phyloP scores from a whole-genome alignment of 2,113 vertebrate species.

The Hiodon tergisus region DNA sequence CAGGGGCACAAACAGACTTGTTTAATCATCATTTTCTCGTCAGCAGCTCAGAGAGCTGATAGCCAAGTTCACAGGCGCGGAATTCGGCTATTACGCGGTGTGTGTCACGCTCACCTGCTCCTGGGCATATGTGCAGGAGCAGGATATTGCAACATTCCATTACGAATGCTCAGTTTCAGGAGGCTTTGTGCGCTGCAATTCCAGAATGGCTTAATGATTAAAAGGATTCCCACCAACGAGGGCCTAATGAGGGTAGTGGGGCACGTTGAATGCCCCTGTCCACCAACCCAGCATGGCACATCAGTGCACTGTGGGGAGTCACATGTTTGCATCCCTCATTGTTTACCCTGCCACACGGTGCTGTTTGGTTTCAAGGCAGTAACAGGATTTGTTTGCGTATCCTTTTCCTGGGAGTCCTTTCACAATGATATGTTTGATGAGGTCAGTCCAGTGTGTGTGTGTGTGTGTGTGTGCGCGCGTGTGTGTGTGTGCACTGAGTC shows the following conservation, averaged over 20 bases:
- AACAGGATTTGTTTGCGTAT: not conserved
- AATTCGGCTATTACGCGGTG: not conserved
- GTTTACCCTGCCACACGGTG: not conserved
- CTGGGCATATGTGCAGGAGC: not conserved
- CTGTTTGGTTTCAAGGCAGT: conserved; percentile 13
- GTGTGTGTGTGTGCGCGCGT: not conserved
- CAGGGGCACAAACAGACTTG: no score
- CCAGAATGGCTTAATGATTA: not conserved
- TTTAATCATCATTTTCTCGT: no score
- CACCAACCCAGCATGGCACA: not conserved
- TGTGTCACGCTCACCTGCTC: no score
- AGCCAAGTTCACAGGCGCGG: not conserved
- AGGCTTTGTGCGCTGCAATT: not conserved
- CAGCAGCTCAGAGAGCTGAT: not conserved
- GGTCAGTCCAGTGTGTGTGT: not conserved
- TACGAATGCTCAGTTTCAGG: not conserved
- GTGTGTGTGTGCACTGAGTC: not conserved
- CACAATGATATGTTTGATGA: not conserved
- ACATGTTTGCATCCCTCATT: not conserved
- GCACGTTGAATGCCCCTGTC: not conserved
- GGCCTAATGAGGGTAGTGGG: not conserved
- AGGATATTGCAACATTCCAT: not conserved
- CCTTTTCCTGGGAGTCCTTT: not conserved
- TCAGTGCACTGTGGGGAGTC: no score
- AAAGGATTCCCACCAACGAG: no score